phyloP scores from a whole-genome alignment of 1,140 invertebrate genomes.

The Aphidius ervi region DNA sequence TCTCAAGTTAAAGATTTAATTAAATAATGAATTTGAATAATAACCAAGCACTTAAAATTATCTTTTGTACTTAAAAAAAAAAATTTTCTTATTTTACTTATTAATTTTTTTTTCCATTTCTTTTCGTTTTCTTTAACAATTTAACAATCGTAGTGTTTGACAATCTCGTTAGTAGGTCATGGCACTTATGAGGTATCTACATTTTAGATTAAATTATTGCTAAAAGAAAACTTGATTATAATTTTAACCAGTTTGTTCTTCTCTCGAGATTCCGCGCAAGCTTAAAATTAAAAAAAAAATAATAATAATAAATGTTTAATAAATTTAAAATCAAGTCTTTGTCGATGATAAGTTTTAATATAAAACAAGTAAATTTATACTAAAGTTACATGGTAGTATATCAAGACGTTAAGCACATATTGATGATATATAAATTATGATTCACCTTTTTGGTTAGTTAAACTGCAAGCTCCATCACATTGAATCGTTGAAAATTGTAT shows the following conservation, averaged over 20 bases:
- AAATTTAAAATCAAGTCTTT: neutral
- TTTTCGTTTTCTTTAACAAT: conserved; percentile 1
- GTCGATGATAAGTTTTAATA: neutral
- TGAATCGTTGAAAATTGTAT: too few relatives aligned
- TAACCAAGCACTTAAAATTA: neutral
- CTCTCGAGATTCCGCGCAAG: conserved; percentile 3
- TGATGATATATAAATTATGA: too few relatives aligned
- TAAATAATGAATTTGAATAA: conserved; percentile 25
- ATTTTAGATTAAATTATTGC: conserved; percentile 25
- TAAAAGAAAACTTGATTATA: conserved; percentile 11
- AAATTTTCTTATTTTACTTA: conserved; percentile 14
- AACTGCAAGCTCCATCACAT: too few relatives aligned
- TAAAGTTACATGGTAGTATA: too few relatives aligned
- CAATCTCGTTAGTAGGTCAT: conserved; percentile 16
- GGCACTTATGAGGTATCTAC: conserved; percentile 15
- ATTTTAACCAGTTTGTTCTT: conserved; percentile 15
- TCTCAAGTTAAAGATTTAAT: conserved; percentile 14
- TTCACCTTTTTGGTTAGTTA: too few relatives aligned
- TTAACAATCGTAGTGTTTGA: neutral
- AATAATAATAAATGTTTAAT: neutral
- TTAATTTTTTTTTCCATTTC: neutral
- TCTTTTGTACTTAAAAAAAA: conserved; percentile 5
- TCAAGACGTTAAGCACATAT: too few relatives aligned
- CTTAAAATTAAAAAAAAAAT: neutral
- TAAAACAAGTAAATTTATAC: too few relatives aligned